Evolutionary conservation across 2,888 invertebrate species (phyloP), one percentile per base, ranked within the genome.

Genomic region (Morpho deidamia): DNA sequence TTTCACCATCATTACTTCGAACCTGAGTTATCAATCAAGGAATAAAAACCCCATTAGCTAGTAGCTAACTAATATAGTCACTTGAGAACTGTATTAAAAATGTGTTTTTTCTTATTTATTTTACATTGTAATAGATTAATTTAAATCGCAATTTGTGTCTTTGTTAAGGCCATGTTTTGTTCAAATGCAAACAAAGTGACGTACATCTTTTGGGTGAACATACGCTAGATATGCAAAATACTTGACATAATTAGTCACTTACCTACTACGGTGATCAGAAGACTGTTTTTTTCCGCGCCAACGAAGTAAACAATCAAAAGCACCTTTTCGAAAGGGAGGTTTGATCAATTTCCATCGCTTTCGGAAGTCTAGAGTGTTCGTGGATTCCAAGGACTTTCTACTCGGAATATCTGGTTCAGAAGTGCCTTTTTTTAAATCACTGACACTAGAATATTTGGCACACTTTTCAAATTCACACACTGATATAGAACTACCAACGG

Each of bases 381-480:
- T 63, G 14, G 74, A 66, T 47, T 71, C 71, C 57, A 76, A 63
- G 44, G 72, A 74, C 62, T 70, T 73, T 39, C 72, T 71, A 68
- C 81, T 81, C 7, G 81, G 69, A 64, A 86, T 80, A 61, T 88
- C 81, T 3, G 85, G 83, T 63, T 84, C 88, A 2, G 89, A 88
- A 67, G 64, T 71, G 61, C 83, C 85, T 63, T 80, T 84, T 59
- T 78, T 76, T 53, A 88, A 71, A 58, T 74, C 78, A 76, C 74
- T 74, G 43, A 67, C 74, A 77, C 77, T 73, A 50, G 59, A 59
- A 66, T 79, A 78, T 54, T 70, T 79, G 39, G 65, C 59, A 65
- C 84, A 83, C 76, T 78, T 87, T 58, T 81, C 76, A 64, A 88
- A 87, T 71, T 76, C 73, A 58, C 70, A 67, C 67, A 76, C 76